These are phyloP conservation scores for Tipula lateralis DNA, from an alignment of 2,888 invertebrate species.

Conservation along the genomic window DNA sequence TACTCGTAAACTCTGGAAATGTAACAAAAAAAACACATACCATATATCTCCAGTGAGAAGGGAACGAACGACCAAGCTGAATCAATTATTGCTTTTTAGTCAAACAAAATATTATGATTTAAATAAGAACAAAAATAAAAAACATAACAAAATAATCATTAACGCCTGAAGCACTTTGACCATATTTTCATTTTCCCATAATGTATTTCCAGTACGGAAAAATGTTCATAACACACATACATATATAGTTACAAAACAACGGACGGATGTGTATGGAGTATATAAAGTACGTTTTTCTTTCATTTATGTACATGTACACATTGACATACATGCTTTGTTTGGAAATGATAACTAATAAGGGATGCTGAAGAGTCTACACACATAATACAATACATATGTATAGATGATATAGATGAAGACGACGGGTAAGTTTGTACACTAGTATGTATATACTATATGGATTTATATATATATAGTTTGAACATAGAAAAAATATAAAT, in stretches of 20 bases:
- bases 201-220: background rate
- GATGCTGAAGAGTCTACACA: background rate
- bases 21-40: background rate
- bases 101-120: slow-evolving; percentile 11
- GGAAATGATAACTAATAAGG: background rate
- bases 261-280: background rate
- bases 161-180: slow-evolving; percentile 19
- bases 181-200: slow-evolving; percentile 19
- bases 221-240: background rate
- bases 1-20: background rate
- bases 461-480: slow-evolving; percentile 11
- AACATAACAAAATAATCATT: slow-evolving; percentile 11
- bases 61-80: background rate
- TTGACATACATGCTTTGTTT: background rate
- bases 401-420: background rate
- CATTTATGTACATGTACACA: background rate
- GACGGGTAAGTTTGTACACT: background rate
- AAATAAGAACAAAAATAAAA: background rate
- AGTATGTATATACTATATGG: background rate
- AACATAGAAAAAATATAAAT: background rate
- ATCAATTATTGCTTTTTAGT: slow-evolving; percentile 19
- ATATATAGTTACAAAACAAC: no score
- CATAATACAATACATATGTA: no score
- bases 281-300: background rate
- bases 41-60: background rate